Evolutionary conservation across 2,888 invertebrate genomes (phyloP).

Genomic region (Nemapogon koenigi): DNA sequence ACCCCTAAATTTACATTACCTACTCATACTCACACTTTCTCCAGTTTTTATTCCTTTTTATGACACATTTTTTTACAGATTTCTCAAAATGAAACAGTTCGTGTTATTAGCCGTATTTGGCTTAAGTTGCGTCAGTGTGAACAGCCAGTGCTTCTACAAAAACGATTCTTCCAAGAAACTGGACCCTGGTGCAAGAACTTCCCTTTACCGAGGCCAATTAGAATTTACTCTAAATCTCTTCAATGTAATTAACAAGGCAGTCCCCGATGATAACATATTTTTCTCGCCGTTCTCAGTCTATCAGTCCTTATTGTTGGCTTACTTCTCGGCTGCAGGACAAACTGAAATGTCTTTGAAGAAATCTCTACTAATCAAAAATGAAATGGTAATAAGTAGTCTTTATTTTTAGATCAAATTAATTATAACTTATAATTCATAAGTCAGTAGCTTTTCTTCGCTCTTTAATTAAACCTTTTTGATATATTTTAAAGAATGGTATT

Average conservation of each 20-base stretch:
- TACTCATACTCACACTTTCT: no score
- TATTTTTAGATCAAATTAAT: neutral
- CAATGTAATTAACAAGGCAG: constrained; percentile 68
- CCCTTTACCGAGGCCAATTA: constrained; percentile 56
- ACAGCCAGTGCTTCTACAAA: constrained; percentile 50
- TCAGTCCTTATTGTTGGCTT: constrained; percentile 78
- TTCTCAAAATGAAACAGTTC: no score
- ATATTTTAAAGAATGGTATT: no score
- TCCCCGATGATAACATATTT: constrained; percentile 78
- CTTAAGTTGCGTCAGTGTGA: constrained; percentile 31
- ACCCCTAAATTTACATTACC: no score
- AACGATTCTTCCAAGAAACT: constrained; percentile 50
- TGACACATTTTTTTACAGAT: no score
- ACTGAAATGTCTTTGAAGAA: constrained; percentile 72
- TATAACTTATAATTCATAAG: neutral
- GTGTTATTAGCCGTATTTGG: no score
- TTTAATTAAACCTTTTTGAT: neutral
- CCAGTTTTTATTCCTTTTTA: no score
- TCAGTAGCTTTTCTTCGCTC: neutral
- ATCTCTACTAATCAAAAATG: constrained; percentile 66
- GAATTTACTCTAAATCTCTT: constrained; percentile 76
- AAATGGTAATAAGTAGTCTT: no score
- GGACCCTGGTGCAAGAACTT: constrained; percentile 36
- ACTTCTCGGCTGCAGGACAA: constrained; percentile 75
- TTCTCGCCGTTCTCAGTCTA: constrained; percentile 89